Evolutionary conservation across 2,888 invertebrate genomes (phyloP).

Genomic region (Linnaemya tessellans): DNA sequence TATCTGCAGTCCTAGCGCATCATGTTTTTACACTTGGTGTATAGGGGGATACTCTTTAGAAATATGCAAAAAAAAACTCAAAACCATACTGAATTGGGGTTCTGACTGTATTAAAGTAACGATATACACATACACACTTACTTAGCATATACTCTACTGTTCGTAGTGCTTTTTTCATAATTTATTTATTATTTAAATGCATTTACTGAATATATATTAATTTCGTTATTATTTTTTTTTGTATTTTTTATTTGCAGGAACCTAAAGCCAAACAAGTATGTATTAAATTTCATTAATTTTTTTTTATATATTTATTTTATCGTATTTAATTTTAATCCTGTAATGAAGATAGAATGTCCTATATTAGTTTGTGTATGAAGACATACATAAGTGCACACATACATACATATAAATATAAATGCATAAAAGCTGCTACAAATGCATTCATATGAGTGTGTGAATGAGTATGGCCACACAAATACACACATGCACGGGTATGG

Average conservation of each 20-base stretch:
- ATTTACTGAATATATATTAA: conserved; percentile 59
- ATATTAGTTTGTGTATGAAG: conserved; percentile 9
- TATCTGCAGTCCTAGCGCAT: no score
- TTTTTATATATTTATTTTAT: conserved; percentile 24
- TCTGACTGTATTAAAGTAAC: not conserved
- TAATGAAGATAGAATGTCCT: conserved; percentile 55
- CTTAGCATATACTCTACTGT: not conserved
- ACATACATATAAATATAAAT: no score
- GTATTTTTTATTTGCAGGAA: conserved; percentile 77
- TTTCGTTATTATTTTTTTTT: conserved; percentile 64
- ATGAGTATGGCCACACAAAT: not conserved
- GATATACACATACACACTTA: not conserved
- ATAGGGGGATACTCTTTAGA: no score
- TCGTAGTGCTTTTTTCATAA: not conserved
- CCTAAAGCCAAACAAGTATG: conserved; percentile 81
- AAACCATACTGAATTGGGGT: no score
- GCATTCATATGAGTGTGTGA: not conserved
- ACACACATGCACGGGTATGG: not conserved
- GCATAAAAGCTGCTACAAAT: no score
- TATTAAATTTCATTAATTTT: conserved; percentile 73
- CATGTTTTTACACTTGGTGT: no score
- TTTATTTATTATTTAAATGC: conserved; percentile 48
- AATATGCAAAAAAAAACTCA: no score
- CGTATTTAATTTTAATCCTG: conserved; percentile 48
- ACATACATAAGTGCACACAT: not conserved